Base-by-base conservation (phyloP, 1,140 invertebrate species). In the Gryon sp. region DNA sequence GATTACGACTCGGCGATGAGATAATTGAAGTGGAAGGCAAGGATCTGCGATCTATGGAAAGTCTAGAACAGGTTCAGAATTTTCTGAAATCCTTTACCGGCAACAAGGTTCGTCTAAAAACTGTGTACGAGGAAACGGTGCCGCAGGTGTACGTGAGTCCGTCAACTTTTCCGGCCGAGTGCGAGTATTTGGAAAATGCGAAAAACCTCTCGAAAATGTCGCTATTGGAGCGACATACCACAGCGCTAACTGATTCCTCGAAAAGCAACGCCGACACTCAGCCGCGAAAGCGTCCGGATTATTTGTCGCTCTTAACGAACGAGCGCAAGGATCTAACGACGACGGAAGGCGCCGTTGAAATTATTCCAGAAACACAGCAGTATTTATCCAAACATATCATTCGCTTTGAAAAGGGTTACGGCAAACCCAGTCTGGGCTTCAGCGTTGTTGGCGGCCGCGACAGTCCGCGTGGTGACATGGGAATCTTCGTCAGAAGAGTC, bases 21-120 rank as follows among this genome's bases (percentile, higher is more conserved):
- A 93, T 97, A 55, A 92, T 96, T 9, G 95, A 96, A 85, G 94
- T 96, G 5, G 96, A 96, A 84, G 94, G 95, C 1, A 92, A 92
- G 80, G 91, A 95, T 65, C 87, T 97, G 59, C 91, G 94, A 41
- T 95, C 94, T 0, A 88, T 96, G 52, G 92, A 92, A 45, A 93
- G 90, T n/a, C 82, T 92, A 22, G 90, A 90, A 81, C 90, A 92
- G 79, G 92, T 92, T 9, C 92, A 92, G 48, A 82, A 88, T 52
- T 87, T 87, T 36, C 70, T 89, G 22, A 84, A 78, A 38, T 88
- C 87, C 1, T 87, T 86, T 63, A 84, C 80, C 2, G 83, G 82
- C 7, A 87, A 82, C 19, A 86, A 81, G 57, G 76, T 89, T 14
- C 79, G 81, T 9, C 34, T 88, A 46, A 86, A 83, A 53, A 87